Evolutionary conservation across 1,140 invertebrate species (phyloP), one percentile per base, ranked within the genome.

Genomic region (Brachionus calyciflorus): DNA sequence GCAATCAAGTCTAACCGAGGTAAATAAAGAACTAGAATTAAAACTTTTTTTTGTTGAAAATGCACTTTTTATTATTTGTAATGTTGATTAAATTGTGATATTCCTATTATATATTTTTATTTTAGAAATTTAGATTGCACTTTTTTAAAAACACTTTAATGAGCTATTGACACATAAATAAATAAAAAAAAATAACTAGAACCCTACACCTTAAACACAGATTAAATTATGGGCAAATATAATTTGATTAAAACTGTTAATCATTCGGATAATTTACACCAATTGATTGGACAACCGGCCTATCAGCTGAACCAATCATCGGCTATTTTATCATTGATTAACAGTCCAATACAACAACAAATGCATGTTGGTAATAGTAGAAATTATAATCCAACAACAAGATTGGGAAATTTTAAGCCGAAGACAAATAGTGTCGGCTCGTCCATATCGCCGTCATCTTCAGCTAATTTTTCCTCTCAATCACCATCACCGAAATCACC

Each of bases 401-500:
- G 9, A 37, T 5, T 60, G 55, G 17, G 6, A 17, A 60, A 37
- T 28, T 33, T 60, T 28, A 60, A 60, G 30, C 12, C 30, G 5
- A 60, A 37, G 12, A 65, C 4, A 46, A 17, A 44, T 41, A 24
- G 37, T 44, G 60, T 65, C 10, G 21, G 24, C 21, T 44, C 19
- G 12, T 65, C 60, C 19, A 41, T 65, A 41, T 65, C 60, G 19
- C 60, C 60, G 24, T 44, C 33, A 3, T 65, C 60, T 5, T 24
- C 40, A 0, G 19, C 60, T 30, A 28, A 28, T 57, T 57, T 30
- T 6, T 33, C 30, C 37, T 60, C 55, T 17, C 55, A 60, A 65
- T 65, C 60, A 65, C 60, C 60, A 14, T 65, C 60, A 44, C 60
- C 60, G 19, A 17, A 65, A 30, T 65, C 60, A 65, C 60, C 60